A percentile compares a stretch with the other conserved stretches of the same genome.
Conservation (phyloP, 2,888 invertebrate genomes). For the Gryllus longicercus region DNA sequence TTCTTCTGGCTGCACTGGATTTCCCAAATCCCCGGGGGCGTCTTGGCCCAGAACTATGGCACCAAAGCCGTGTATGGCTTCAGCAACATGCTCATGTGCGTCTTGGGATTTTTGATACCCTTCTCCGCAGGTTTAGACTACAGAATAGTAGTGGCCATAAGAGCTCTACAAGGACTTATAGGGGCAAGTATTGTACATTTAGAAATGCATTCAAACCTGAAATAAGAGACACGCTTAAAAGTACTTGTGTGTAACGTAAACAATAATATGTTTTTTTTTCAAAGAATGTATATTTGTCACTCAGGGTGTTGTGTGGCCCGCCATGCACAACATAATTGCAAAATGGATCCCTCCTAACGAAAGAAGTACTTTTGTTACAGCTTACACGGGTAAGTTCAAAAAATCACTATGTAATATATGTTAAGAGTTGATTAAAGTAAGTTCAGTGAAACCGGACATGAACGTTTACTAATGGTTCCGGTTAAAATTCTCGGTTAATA, state of each 20-base stretch:
- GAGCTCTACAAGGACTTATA: conserved; percentile 65
- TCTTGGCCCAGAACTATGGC: conserved; percentile 64
- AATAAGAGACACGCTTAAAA: neutral
- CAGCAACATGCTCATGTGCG: conserved; percentile 60
- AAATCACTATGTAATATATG: neutral
- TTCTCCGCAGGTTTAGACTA: conserved; percentile 57
- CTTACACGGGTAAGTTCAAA: conserved; percentile 53
- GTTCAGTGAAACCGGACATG: too few species aligned
- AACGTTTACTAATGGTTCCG: too few species aligned
- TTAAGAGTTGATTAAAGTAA: too few species aligned
- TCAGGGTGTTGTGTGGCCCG: conserved; percentile 67
- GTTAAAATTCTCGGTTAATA: too few species aligned
- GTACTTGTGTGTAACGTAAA: neutral
- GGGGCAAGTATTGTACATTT: conserved; percentile 52
- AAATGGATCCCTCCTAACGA: conserved; percentile 80
- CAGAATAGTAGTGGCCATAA: conserved; percentile 55
- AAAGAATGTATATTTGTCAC: neutral
- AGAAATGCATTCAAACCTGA: neutral
- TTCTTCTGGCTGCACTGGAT: conserved; percentile 72
- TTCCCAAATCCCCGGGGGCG: conserved; percentile 69
- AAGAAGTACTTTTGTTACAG: conserved; percentile 65
- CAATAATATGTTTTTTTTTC: neutral
- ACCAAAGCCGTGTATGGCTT: conserved; percentile 68
- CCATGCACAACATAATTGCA: conserved; percentile 74
- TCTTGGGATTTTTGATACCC: conserved; percentile 65